Conservation (phyloP, 2,888 invertebrate genomes). For the Peribatodes rhomboidaria region DNA sequence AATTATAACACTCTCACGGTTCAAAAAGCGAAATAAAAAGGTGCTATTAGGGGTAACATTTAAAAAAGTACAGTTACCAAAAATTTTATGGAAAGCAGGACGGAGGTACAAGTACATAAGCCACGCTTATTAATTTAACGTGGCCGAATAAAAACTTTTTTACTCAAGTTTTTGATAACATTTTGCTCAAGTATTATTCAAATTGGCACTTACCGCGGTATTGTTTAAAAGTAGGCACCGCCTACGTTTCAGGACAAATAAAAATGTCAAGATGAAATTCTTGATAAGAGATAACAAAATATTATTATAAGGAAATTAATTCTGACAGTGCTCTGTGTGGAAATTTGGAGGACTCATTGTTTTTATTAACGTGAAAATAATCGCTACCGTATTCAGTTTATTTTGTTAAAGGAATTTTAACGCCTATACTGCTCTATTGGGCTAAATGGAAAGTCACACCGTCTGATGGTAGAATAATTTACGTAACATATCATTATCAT, state of each 20-base stretch:
- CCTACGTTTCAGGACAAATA: conserved; percentile 30
- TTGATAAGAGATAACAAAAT: conserved; percentile 23
- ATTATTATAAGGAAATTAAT: conserved; percentile 26
- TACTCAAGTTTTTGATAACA: conserved; percentile 40
- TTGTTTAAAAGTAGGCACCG: conserved; percentile 29
- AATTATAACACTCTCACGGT: background rate
- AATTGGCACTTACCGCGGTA: conserved; percentile 40
- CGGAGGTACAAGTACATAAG: conserved; percentile 4
- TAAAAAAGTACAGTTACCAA: conserved; percentile 12
- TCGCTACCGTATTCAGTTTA: background rate
- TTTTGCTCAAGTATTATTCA: conserved; percentile 37
- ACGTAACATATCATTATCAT: no score
- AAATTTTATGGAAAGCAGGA: conserved; percentile 35
- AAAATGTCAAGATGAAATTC: conserved; percentile 27
- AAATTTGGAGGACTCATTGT: background rate
- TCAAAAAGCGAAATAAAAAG: background rate
- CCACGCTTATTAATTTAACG: conserved; percentile 40
- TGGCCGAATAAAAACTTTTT: conserved; percentile 44
- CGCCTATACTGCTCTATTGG: no score
- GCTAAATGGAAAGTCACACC: no score
- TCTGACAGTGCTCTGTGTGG: conserved; percentile 2
- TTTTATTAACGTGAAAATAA: conserved; percentile 2
- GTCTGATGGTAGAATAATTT: no score
- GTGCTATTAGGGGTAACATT: conserved; percentile 2
- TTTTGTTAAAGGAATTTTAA: background rate